phyloP scores from a whole-genome alignment of 2,888 invertebrate species.

The Ypsolopha sequella region DNA sequence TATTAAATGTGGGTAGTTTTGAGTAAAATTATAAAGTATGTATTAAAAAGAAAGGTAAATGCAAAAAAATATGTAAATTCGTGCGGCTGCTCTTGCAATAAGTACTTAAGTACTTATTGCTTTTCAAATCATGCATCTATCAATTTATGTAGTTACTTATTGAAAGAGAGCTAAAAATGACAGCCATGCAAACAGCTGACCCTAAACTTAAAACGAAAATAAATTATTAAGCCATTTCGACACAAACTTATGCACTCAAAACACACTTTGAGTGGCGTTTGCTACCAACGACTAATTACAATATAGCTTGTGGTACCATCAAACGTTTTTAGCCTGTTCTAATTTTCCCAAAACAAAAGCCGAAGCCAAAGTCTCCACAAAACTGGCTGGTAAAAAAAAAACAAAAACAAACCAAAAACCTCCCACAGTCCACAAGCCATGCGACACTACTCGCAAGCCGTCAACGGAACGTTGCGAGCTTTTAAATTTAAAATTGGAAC shows the following conservation, averaged over 20 bases:
- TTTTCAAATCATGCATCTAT: too few species aligned
- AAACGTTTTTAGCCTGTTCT: constrained; percentile 3
- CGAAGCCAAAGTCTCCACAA: neutral
- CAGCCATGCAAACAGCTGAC: constrained; percentile 23
- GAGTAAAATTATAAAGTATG: too few species aligned
- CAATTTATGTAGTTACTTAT: too few species aligned
- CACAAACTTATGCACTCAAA: neutral
- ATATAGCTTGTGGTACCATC: constrained; percentile 1
- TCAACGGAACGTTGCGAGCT: constrained; percentile 31
- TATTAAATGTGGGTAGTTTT: too few species aligned
- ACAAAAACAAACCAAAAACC: neutral
- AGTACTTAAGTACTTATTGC: too few species aligned
- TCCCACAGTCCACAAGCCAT: constrained; percentile 30
- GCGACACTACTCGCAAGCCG: constrained; percentile 12
- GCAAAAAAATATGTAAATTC: too few species aligned
- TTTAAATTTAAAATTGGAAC: constrained; percentile 44
- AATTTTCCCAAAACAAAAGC: too few species aligned
- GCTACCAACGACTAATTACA: constrained; percentile 1
- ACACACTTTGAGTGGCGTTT: constrained; percentile 1
- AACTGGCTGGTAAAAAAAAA: neutral
- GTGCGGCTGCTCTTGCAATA: too few species aligned
- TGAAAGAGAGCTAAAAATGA: constrained; percentile 6
- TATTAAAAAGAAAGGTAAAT: too few species aligned
- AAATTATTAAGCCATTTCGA: neutral
- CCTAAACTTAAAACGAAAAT: constrained; percentile 15